These are phyloP conservation scores for Calosoma granatense DNA, from an alignment of 1,140 invertebrate genomes.

Conservation along the genomic window DNA sequence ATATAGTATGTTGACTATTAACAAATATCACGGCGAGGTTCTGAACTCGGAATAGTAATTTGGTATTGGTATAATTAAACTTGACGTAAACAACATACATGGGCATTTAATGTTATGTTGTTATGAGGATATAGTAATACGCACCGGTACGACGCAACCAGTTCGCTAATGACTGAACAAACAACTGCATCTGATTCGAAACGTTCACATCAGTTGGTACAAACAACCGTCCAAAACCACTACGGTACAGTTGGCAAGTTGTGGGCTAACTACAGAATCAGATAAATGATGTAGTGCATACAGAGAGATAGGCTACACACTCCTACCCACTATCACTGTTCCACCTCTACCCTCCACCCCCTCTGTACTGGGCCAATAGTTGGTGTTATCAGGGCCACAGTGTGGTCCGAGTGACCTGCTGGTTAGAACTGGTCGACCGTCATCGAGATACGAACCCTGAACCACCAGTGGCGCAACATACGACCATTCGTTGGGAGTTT, in stretches of 20 bases:
- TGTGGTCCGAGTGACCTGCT: neutral
- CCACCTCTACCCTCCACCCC: too few species aligned
- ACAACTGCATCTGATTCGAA: neutral
- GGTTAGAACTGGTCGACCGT: neutral
- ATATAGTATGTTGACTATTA: too few species aligned
- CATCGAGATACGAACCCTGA: neutral
- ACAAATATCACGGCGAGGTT: too few species aligned
- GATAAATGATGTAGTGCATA: constrained; percentile 5
- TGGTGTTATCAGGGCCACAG: neutral
- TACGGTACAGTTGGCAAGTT: constrained; percentile 5
- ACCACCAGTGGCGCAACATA: neutral
- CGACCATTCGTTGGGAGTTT: too few species aligned
- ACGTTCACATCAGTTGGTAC: neutral
- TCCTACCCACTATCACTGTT: too few species aligned
- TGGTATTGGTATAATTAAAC: too few species aligned
- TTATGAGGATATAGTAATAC: too few species aligned
- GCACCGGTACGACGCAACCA: too few species aligned
- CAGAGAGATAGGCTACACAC: neutral
- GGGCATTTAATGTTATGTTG: too few species aligned
- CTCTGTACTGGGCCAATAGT: neutral
- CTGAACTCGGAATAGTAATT: too few species aligned
- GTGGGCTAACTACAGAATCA: neutral
- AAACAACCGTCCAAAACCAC: constrained; percentile 4
- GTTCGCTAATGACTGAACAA: constrained; percentile 1
- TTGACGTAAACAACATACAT: too few species aligned